Evolutionary conservation across 92 coral and sea anemone genomes (phyloP), one percentile per base, ranked within the genome.

Genomic region (Porites divaricata): DNA sequence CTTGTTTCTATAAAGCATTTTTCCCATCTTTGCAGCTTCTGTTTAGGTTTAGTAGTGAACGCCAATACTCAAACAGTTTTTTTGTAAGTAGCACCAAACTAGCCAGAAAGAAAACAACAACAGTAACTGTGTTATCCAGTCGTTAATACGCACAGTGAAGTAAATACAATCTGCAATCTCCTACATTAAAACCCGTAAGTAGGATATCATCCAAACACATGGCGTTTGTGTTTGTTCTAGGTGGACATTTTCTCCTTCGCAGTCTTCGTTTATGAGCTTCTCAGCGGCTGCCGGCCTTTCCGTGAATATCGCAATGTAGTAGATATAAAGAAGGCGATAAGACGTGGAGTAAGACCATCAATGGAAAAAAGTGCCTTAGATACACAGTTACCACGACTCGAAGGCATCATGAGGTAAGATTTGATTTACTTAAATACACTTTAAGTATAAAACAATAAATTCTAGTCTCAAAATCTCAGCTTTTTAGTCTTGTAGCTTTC

Each of bases 191-290:
- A 35, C 45, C 45, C 45, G 45, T 54, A 11, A 54, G 12, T 11
- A 54, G 14, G 15, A 2, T 54, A 11, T 11, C 16, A 11, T 54
- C 59, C 59, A 15, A 54, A 11, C 5, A 4, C 17, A 63, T 12
- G n/a, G 20, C 21, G 21, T 67, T 12, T 28, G 21, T 28, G 58
- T 45, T 22, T 22, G 9, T 15, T 49, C 21, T 51, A 97, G 99
- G 99, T 97, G 58, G 98, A 97, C 66, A 97, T 97, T 56, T 97
- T 97, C 88, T 97, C 99, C 53, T 97, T 85, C 52, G 99, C 95
- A 52, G 93, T 96, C 74, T 89, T 96, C 64, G 88, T 96, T 72
- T 96, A 84, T 81, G 99, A 96, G 89, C 71, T 96, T 50, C 81
- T 96, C 56, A 89, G 98, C 20, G 99, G 99, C 13, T 74, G 81